Evolutionary conservation across 2,888 invertebrate species (phyloP).

Genomic region (Drosophila colorata): DNA sequence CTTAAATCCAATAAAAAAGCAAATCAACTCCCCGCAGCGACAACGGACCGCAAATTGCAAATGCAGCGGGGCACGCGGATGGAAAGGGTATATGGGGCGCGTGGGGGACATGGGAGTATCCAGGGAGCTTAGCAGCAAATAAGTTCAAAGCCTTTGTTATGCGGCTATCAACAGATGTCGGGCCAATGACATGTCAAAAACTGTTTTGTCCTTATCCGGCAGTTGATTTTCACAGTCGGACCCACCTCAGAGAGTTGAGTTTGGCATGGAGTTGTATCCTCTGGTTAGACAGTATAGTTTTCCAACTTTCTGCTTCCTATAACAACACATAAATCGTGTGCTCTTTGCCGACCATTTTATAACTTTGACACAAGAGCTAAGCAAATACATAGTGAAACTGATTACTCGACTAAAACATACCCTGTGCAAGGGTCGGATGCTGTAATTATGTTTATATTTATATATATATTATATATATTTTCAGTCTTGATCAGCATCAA

Average conservation of each 20-base stretch:
- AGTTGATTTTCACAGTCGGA: neutral
- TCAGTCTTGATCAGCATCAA: too few relatives aligned
- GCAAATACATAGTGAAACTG: neutral
- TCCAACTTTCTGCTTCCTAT: slow-evolving; percentile 4
- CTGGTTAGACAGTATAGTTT: neutral
- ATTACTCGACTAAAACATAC: neutral
- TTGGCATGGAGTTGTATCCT: neutral
- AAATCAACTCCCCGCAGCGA: slow-evolving; percentile 31
- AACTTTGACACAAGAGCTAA: neutral
- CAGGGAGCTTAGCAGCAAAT: slow-evolving; percentile 1
- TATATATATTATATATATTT: too few relatives aligned
- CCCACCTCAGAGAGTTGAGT: neutral
- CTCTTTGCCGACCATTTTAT: neutral
- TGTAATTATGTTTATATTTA: too few relatives aligned
- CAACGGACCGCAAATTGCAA: slow-evolving; percentile 49
- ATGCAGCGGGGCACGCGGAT: slow-evolving; percentile 20
- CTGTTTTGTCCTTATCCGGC: neutral
- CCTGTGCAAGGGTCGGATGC: neutral
- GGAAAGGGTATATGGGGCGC: neutral
- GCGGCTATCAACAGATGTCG: slow-evolving; percentile 6
- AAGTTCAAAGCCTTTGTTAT: slow-evolving; percentile 20
- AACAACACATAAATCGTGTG: slow-evolving; percentile 7
- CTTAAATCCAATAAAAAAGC: slow-evolving; percentile 51
- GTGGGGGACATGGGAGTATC: neutral
- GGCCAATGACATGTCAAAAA: slow-evolving; percentile 19